Evolutionary conservation across 2,113 vertebrate species (phyloP), one percentile per base, ranked within the genome.

Genomic region (Sceloporus undulatus): DNA sequence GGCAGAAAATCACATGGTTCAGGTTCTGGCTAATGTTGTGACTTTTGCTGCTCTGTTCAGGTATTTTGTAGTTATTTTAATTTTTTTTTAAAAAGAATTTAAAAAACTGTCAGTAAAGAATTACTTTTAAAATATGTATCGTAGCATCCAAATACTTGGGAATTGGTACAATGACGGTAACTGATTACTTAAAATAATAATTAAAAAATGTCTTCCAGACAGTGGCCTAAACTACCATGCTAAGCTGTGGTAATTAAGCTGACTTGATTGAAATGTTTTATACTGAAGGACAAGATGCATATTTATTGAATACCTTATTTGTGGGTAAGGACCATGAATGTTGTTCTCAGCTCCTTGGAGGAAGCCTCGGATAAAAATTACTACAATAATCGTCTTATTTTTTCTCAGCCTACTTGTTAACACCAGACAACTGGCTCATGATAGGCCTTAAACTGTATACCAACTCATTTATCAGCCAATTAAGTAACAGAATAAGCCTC

Each of bases 281-380:
- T 65, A 7, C 23, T 38, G 21, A 40, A 65, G 21, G 9, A 21
- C n/a, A 59, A 19, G 1, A 81, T 38, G 38, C 59, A 21, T 38
- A 81, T 65, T 65, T 81, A 40, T 80, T 62, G 34, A 54, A n/a
- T 80, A 80, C 34, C 59, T 80, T 59, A 59, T 65, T 81, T 19
- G 10, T 19, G 23, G 54, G 48, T 54, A 29, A 40, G 21, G 23
- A 65, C 18, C 21, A 21, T 80, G 19, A 34, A 59, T 52, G 18
- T 38, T 23, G 13, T 54, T 34, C 34, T 81, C n/a, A 65, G 56
- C 16, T 56, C n/a, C 78, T 79, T 19, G 21, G 34, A 65, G 19
- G 79, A 81, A 81, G 34, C 54, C 38, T 25, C 3, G 27, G 34
- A 23, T 25, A 81, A 65, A 34, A 65, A n/a, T 54, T 56, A 79